A percentile compares a stretch with the other conserved stretches of the same genome.
These are phyloP conservation scores for Tangara arthus DNA, from an alignment of 2,797 vertebrate genomes.

Conservation along the genomic window DNA sequence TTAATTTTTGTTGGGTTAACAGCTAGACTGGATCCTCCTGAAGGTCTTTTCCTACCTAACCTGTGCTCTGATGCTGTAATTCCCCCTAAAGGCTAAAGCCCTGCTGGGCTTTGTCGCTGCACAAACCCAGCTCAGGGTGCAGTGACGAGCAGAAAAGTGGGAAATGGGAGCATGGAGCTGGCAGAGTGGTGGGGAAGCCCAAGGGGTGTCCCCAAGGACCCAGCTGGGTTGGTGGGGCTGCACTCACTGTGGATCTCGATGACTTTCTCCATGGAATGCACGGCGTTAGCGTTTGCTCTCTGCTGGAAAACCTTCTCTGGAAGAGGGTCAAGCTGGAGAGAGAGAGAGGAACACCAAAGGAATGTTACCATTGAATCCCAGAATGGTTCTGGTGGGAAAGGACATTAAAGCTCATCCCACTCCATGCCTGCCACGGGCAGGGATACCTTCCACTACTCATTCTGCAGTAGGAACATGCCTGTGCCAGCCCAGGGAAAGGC, in stretches of 20 bases:
- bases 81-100: not conserved
- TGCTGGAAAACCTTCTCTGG: conserved; percentile 90
- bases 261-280: conserved; percentile 94
- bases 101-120: not conserved
- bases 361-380: not conserved
- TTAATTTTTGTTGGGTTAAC: not conserved
- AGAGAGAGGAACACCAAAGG: not conserved
- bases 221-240: not conserved
- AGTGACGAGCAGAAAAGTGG: not conserved
- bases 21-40: not conserved
- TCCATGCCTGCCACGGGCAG: not conserved
- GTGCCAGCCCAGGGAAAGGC: not conserved
- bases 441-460: not conserved
- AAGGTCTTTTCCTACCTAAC: not conserved
- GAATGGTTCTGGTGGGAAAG: not conserved
- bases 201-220: rapidly evolving
- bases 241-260: conserved; percentile 91
- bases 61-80: not conserved
- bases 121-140: not conserved
- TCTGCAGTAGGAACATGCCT: not conserved
- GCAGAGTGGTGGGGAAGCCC: not conserved
- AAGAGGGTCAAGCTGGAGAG: conserved; percentile 87
- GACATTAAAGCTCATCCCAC: not conserved
- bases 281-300: conserved; percentile 87
- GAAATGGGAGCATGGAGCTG: not conserved